These are phyloP conservation scores for Sinhomidia bicolor DNA, from an alignment of 2,888 invertebrate genomes.

Conservation along the genomic window DNA sequence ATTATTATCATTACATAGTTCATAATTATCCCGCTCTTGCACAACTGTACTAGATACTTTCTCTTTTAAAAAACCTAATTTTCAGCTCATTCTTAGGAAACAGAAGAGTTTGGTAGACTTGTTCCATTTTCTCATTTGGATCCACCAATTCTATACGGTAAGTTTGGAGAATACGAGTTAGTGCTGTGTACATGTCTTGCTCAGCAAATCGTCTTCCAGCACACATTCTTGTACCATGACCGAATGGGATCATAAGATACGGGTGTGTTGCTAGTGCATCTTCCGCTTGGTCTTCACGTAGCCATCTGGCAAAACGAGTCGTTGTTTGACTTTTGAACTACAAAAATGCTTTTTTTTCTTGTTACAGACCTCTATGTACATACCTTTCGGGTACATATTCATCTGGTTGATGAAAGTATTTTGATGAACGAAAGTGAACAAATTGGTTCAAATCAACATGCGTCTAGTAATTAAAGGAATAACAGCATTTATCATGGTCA, in stretches of 20 bases:
- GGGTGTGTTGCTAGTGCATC: conserved; percentile 81
- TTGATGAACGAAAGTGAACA: conserved; percentile 81
- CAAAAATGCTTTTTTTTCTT: not conserved
- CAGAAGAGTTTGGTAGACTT: conserved; percentile 83
- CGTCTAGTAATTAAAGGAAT: conserved; percentile 81
- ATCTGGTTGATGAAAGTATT: conserved; percentile 81
- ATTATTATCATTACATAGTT: too few relatives aligned
- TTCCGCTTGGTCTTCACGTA: conserved; percentile 81
- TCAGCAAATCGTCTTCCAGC: conserved; percentile 84
- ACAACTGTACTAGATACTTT: not conserved
- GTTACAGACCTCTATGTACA: too few relatives aligned
- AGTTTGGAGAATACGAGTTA: conserved; percentile 82
- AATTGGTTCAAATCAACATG: conserved; percentile 82
- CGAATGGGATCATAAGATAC: conserved; percentile 83
- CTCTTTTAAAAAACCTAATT: conserved; percentile 81
- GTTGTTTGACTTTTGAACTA: not conserved
- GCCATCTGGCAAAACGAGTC: conserved; percentile 81
- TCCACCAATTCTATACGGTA: conserved; percentile 82
- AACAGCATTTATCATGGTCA: not conserved
- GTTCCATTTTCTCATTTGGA: conserved; percentile 81
- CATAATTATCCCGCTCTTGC: too few relatives aligned
- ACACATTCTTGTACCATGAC: conserved; percentile 84
- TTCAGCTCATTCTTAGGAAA: conserved; percentile 82
- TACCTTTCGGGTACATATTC: conserved; percentile 82
- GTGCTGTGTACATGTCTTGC: conserved; percentile 83